Percentiles rank a stretch among this genome's conserved stretches.
Evolutionary conservation across 2,113 vertebrate genomes (phyloP).

Genomic region (Urocynchramus pylzowi): DNA sequence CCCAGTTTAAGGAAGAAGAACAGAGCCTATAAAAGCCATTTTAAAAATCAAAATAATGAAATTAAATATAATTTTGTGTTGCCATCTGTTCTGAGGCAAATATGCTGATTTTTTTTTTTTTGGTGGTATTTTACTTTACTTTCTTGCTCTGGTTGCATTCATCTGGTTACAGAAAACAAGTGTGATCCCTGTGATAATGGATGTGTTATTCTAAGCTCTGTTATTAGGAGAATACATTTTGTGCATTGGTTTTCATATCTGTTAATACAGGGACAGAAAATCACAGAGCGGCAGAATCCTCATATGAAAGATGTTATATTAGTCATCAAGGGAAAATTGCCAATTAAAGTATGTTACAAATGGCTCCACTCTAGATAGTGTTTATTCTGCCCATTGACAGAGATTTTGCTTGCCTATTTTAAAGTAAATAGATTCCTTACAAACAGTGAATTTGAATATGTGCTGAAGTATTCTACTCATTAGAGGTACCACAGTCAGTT

Average conservation of each 20-base stretch:
- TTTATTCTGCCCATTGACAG: slow-evolving; percentile 2
- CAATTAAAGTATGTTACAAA: slow-evolving; percentile 15
- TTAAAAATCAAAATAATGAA: not conserved
- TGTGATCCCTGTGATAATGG: not conserved
- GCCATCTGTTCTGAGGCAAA: not conserved
- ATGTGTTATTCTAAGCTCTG: not conserved
- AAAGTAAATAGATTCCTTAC: not conserved
- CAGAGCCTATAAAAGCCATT: not conserved
- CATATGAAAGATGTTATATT: not conserved
- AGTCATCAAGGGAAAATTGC: not conserved
- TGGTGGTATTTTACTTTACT: not conserved
- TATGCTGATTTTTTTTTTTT: not conserved
- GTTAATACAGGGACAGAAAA: not conserved
- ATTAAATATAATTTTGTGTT: not conserved
- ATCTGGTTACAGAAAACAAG: not conserved
- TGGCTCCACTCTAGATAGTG: not conserved
- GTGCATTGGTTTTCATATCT: not conserved
- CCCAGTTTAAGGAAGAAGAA: not conserved
- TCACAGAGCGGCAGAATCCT: not conserved
- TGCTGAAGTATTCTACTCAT: not conserved
- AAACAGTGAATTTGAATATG: not conserved
- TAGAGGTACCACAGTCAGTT: not conserved
- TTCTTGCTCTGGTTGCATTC: not conserved
- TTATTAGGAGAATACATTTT: not conserved
- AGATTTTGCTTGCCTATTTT: not conserved